A percentile compares a stretch with the other conserved stretches of the same genome.
phyloP scores from a whole-genome alignment of 2,888 invertebrate species.

The Euproctis similis region DNA sequence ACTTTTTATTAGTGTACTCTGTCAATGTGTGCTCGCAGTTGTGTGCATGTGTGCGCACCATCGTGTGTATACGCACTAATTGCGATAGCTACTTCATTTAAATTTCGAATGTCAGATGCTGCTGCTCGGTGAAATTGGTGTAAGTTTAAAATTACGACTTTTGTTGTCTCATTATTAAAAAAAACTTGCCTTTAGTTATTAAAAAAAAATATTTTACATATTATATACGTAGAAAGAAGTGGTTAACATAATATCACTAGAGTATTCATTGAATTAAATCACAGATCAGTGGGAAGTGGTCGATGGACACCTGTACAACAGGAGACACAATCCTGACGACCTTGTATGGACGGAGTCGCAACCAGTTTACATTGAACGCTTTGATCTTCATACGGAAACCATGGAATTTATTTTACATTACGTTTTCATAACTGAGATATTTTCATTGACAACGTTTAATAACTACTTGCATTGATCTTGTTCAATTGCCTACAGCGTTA shows the following conservation, averaged over 20 bases:
- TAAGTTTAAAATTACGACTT: conserved; percentile 38
- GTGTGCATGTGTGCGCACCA: conserved; percentile 23
- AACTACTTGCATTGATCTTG: too few species aligned
- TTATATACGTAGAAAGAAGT: too few species aligned
- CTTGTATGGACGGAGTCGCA: conserved; percentile 3
- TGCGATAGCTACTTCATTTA: conserved; percentile 76
- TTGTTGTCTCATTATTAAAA: too few species aligned
- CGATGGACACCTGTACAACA: conserved; percentile 3
- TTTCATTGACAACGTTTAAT: too few species aligned
- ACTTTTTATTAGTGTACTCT: conserved; percentile 61
- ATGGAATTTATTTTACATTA: too few species aligned
- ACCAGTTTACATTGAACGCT: conserved; percentile 6
- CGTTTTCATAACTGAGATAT: too few species aligned
- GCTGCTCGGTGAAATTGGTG: conserved; percentile 31
- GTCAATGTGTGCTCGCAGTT: conserved; percentile 49
- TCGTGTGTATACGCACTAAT: conserved; percentile 50
- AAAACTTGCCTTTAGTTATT: too few species aligned
- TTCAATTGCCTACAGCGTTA: too few species aligned
- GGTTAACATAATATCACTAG: too few species aligned
- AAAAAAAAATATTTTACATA: too few species aligned
- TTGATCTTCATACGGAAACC: conserved; percentile 3
- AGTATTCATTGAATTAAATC: conserved; percentile 4
- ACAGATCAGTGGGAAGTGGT: conserved; percentile 2
- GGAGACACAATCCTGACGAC: conserved; percentile 4
- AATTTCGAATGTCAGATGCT: conserved; percentile 69